A percentile compares a stretch with the other conserved stretches of the same genome.
phyloP scores from a whole-genome alignment of 1,140 invertebrate genomes.

The Cydia strobilella region DNA sequence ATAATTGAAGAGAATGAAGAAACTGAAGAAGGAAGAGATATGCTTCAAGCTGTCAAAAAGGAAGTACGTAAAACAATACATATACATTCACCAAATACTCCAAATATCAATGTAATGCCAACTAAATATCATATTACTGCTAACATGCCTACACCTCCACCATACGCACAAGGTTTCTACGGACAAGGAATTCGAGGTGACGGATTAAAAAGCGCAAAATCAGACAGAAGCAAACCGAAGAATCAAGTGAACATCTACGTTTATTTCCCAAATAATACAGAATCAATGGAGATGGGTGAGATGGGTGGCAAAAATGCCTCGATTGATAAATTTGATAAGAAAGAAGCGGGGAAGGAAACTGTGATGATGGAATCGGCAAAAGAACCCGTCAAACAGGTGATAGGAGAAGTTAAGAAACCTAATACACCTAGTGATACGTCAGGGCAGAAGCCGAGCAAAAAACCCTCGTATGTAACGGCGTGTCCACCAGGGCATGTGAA shows the following conservation, averaged over 20 bases:
- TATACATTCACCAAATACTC: conserved; percentile 10
- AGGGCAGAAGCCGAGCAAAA: neutral
- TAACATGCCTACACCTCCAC: neutral
- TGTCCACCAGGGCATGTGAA: neutral
- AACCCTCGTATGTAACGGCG: neutral
- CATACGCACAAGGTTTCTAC: neutral
- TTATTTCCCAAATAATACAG: conserved; percentile 9
- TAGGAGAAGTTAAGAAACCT: neutral
- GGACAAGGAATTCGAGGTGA: neutral
- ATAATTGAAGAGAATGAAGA: neutral
- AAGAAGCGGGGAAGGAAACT: too few relatives aligned
- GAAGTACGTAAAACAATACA: conserved; percentile 1
- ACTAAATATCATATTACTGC: neutral
- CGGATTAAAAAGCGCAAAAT: neutral
- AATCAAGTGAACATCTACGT: conserved; percentile 21
- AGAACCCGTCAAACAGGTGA: neutral
- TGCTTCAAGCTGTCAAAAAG: neutral
- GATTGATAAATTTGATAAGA: neutral
- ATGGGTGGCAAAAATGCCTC: neutral
- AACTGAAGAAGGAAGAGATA: neutral
- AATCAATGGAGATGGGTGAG: neutral
- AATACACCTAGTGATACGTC: neutral
- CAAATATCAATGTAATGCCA: conserved; percentile 2
- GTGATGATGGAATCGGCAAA: neutral
- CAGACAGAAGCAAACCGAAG: neutral